Evolutionary conservation across 2,888 invertebrate genomes (phyloP), one percentile per base, ranked within the genome.

Genomic region (Serripes groenlandicus): DNA sequence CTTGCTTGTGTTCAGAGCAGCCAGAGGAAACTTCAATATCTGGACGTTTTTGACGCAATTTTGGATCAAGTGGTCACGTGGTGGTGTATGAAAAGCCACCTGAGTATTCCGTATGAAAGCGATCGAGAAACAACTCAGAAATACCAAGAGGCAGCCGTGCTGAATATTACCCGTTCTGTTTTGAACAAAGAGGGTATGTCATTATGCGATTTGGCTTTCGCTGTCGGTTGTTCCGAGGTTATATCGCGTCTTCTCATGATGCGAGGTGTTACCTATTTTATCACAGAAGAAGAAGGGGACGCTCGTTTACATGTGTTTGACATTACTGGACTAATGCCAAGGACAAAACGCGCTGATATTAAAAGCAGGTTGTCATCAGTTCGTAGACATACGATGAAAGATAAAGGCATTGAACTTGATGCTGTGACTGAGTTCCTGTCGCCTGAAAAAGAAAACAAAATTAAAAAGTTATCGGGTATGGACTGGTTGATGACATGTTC

Each of bases 271-370:
- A 92, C 89, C 66, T 75, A 75, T 30, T 89, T 91, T 69, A 28
- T 66, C 15, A 42, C 37, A 9, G 60, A 72, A 3, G 70, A 82
- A 26, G 34, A 49, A 9, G n/a, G n/a, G n/a, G 60, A 71, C 21
- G 23, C 3, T 9, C 54, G 66, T 15, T 60, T 78, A 5, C 66
- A 79, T 23, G 70, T 81, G 5, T 92, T 89, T 79, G 93, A 94
- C 77, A 88, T 94, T 34, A 92, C 93, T 15, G 80, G 88, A 72
- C 68, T 92, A 56, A 92, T 88, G 3, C 92, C 92, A 0, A 75
- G 80, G 62, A 91, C 92, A 28, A 88, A 85, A 35, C n/a, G 32
- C 21, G 62, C 21, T 32, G 3, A 32, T 4, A 62, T 34, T n/a
- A 62, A 62, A 62, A 26, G 58, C 26, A 58, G 58, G 28, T 58